Base-by-base conservation (phyloP, 2,797 vertebrate species). In the Acipenser ruthenus region DNA sequence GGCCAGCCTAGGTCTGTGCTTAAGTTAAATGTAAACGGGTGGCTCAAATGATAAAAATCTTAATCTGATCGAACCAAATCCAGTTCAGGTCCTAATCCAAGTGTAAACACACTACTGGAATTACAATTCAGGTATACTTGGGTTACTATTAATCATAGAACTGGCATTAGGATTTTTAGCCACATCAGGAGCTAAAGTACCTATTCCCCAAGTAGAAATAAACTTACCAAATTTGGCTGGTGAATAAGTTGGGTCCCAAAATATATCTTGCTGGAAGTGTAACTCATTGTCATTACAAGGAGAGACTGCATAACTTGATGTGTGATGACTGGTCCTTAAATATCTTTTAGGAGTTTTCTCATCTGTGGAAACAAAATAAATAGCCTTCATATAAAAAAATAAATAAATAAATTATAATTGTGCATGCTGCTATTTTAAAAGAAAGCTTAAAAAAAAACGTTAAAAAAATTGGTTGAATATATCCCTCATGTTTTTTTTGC, bases 181-280 rank as follows among this genome's bases (percentile, higher is more conserved):
- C 23, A 37, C 23, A 4, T 37, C 23, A 60, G 23, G 0, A 52
- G 47, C 8, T 37, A 51, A 13, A 37, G 58, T 9, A 11, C 3
- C 23, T 37, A 37, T 37, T 37, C 23, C 23, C 23, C 2, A 37
- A 3, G 23, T 37, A 37, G n/a, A 37, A 8, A 2, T 52, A 68
- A 2, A 48, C 47, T 87, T 90, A 92, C 95, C 90, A 50, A 75
- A 79, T 65, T 85, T 86, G 69, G 66, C 73, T 8, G 91, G 82
- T 8, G 95, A 95, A 58, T 95, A 96, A 5, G 93, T 87, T 18
- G 92, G 88, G 75, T 98, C 95, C 96, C 96, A 98, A 73, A 98
- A 88, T 70, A 98, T 98, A 78, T 98, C 95, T 65, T 91, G 94
- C 72, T 93, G 93, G 49, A 83, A 37, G 4, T 37, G 23, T 37